Conservation (phyloP, 2,113 vertebrate species). For the Todiramphus chloris region DNA sequence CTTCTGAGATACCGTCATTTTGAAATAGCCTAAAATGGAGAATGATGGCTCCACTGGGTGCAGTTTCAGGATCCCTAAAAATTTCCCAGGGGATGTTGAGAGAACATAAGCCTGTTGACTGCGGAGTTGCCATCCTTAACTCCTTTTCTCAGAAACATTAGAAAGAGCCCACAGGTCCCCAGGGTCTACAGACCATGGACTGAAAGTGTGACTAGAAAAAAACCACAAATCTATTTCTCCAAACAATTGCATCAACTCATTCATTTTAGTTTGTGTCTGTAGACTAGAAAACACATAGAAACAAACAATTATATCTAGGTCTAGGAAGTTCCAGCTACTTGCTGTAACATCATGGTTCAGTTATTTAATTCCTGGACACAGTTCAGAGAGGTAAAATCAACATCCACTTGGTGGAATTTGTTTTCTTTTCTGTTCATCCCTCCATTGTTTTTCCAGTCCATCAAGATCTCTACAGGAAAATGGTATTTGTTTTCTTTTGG, state of each 20-base stretch:
- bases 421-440: conserved; percentile 50
- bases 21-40: background rate
- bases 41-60: background rate
- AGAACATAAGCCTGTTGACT: background rate
- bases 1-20: background rate
- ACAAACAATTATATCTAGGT: background rate
- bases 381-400: conserved; percentile 35
- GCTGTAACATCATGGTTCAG: background rate
- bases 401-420: conserved; percentile 3
- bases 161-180: background rate
- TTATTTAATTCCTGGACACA: conserved; percentile 11
- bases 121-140: background rate
- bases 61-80: background rate
- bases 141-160: background rate
- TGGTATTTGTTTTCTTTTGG: background rate
- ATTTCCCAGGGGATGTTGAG: background rate
- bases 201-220: background rate
- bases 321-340: background rate
- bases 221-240: background rate
- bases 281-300: background rate
- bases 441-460: background rate
- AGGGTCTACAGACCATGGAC: background rate
- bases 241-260: background rate
- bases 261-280: background rate
- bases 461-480: conserved; percentile 14